These are phyloP conservation scores for Thecophora atra DNA, from an alignment of 2,888 invertebrate species.

Conservation along the genomic window DNA sequence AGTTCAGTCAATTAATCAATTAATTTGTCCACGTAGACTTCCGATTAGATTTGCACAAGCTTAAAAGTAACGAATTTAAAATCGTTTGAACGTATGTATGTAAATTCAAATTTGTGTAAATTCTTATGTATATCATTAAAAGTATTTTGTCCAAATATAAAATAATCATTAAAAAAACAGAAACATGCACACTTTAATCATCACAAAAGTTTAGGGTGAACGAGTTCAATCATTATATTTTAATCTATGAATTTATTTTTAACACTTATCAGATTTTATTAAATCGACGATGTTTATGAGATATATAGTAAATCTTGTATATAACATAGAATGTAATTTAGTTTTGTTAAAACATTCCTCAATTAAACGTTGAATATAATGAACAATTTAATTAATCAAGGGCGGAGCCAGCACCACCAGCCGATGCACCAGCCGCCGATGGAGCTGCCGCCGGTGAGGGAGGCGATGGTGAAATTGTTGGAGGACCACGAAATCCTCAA, in stretches of 20 bases:
- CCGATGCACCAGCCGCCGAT: constrained; percentile 69
- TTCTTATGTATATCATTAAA: neutral
- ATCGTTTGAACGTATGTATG: too few species aligned
- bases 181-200: too few species aligned
- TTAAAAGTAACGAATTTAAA: neutral
- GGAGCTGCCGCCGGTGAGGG: constrained; percentile 74
- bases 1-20: too few species aligned
- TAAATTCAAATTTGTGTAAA: neutral
- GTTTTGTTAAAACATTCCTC: too few species aligned
- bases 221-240: neutral
- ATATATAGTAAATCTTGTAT: neutral
- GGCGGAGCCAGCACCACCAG: constrained; percentile 64
- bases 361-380: neutral
- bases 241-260: neutral
- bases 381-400: constrained; percentile 44
- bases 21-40: neutral
- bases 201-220: too few species aligned
- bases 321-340: neutral
- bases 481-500: constrained; percentile 86
- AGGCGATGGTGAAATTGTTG: constrained; percentile 80
- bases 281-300: neutral
- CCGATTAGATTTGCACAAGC: neutral
- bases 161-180: too few species aligned
- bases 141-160: neutral
- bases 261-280: neutral